Base-by-base conservation (phyloP, 2,888 invertebrate genomes). In the Nymphalis urticae region DNA sequence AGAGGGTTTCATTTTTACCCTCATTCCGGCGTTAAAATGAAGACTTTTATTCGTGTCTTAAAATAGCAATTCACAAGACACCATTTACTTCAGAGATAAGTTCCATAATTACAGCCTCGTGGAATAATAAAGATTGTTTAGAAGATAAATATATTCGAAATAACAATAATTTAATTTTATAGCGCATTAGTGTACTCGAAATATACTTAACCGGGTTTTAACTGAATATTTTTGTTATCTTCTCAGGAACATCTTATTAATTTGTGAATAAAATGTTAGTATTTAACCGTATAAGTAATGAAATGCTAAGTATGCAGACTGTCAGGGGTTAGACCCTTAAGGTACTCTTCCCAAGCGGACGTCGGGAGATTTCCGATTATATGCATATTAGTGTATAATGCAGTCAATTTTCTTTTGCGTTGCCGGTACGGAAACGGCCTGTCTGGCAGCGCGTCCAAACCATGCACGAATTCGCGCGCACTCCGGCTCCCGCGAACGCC, bases 311-410 rank as follows among this genome's bases (percentile, higher is more conserved):
- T 63, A 36, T 63, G 7, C 17, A 3, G 27, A 8, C 47, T 54
- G 9, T 27, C 48, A 56, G 62, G 53, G 27, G 54, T 58, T 36
- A 36, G 36, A 42, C 36, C 58, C 13, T 58, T 58, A 66, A 62
- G 65, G 59, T 21, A 19, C 65, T 51, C 59, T 51, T 75, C 79
- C 70, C 56, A 21, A 16, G 78, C 82, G 85, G 85, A 85, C 81
- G 83, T 79, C 81, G 81, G 78, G 79, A 82, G 82, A 85, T 86
- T 80, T 82, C 77, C 78, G 83, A 88, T 86, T 86, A 84, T 81
- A 85, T 86, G 86, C 82, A 85, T 82, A 85, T 86, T 84, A 82
- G 79, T 75, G 64, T 64, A 66, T 75, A 81, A 80, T 79, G 82
- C 82, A 83, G 78, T 81, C 79, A 84, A 83, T 84, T 83, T 84